phyloP scores from a whole-genome alignment of 92 coral and sea anemone genomes.

The Siderastrea siderea region DNA sequence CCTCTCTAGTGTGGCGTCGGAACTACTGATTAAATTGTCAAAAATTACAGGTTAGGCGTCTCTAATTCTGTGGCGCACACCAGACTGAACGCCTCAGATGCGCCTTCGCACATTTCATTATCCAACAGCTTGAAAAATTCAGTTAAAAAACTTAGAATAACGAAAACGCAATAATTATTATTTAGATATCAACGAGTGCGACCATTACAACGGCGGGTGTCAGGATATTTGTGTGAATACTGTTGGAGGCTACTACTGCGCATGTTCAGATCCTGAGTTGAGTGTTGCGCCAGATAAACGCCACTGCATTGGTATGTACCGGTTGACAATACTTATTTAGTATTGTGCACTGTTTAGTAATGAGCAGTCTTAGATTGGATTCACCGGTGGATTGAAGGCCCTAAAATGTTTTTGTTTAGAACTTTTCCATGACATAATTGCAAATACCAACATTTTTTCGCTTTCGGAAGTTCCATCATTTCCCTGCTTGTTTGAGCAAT shows the following conservation, averaged over 20 bases:
- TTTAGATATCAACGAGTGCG: conserved; percentile 79
- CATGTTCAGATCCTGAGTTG: conserved; percentile 72
- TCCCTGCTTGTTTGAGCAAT: too few species aligned
- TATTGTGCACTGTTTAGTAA: too few species aligned
- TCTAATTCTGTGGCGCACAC: too few species aligned
- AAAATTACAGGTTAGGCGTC: too few species aligned
- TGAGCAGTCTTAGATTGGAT: too few species aligned
- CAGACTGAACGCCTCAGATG: too few species aligned
- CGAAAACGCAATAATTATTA: neutral
- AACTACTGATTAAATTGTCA: too few species aligned
- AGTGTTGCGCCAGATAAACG: conserved; percentile 56
- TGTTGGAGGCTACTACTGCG: conserved; percentile 78
- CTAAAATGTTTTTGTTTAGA: too few species aligned
- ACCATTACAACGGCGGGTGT: conserved; percentile 66
- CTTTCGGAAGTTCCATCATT: neutral
- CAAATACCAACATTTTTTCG: neutral
- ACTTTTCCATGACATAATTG: neutral
- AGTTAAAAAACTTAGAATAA: neutral
- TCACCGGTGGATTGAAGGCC: too few species aligned
- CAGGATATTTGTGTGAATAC: conserved; percentile 80
- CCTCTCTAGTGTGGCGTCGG: too few species aligned
- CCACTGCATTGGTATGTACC: conserved; percentile 42
- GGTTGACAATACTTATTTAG: neutral
- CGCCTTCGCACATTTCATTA: too few species aligned
- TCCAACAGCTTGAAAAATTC: too few species aligned